Evolutionary conservation across 2,888 invertebrate species (phyloP).

Genomic region (Ectemnius continuus): DNA sequence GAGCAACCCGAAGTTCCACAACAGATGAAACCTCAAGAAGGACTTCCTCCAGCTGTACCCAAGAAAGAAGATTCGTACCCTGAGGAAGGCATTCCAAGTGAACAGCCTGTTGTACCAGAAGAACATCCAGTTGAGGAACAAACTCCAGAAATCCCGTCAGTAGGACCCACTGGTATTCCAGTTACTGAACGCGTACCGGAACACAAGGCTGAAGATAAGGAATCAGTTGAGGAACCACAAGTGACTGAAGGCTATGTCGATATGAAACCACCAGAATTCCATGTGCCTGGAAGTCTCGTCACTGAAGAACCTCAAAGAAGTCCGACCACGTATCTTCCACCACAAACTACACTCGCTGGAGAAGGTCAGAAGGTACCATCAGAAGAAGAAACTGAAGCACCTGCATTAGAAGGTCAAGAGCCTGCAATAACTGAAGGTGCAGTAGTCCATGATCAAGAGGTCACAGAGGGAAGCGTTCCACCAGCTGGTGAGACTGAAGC

Average conservation of each 20-base stretch:
- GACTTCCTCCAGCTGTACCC: slow-evolving; percentile 27
- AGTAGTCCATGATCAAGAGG: slow-evolving; percentile 17
- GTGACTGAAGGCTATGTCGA: slow-evolving; percentile 61
- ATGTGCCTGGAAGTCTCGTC: slow-evolving; percentile 56
- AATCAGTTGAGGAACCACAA: slow-evolving; percentile 57
- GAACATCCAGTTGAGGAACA: slow-evolving; percentile 14
- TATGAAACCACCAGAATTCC: slow-evolving; percentile 53
- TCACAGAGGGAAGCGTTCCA: slow-evolving; percentile 33
- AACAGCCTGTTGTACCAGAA: slow-evolving; percentile 20
- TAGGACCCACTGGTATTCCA: slow-evolving; percentile 67
- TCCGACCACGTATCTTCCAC: slow-evolving; percentile 62
- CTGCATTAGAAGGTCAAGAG: slow-evolving; percentile 35
- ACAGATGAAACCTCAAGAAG: slow-evolving; percentile 27
- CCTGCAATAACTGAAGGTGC: slow-evolving; percentile 20
- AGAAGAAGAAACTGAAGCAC: slow-evolving; percentile 25
- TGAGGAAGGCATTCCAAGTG: slow-evolving; percentile 8
- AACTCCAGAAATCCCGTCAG: slow-evolving; percentile 47
- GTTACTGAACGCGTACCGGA: slow-evolving; percentile 65
- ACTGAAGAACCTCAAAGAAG: slow-evolving; percentile 61
- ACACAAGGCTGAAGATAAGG: slow-evolving; percentile 70
- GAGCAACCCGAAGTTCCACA: slow-evolving; percentile 38
- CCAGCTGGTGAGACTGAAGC: slow-evolving; percentile 22
- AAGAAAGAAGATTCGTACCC: slow-evolving; percentile 46
- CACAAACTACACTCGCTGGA: slow-evolving; percentile 31
- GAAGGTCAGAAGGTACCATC: slow-evolving; percentile 33